A percentile compares a stretch with the other conserved stretches of the same genome.
Evolutionary conservation across 2,113 vertebrate genomes (phyloP).

Genomic region (Tachycineta bicolor): DNA sequence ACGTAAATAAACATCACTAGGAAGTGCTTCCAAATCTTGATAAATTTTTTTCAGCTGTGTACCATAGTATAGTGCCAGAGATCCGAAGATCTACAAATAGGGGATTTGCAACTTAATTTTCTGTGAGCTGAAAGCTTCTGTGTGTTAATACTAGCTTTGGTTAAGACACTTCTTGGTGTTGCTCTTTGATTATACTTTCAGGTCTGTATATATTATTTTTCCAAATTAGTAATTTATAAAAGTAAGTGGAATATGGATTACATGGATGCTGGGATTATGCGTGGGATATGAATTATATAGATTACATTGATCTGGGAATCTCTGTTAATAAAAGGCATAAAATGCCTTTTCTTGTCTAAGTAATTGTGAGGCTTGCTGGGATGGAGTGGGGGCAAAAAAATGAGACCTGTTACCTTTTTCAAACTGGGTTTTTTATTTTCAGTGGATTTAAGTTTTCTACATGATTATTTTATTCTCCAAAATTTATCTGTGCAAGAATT

Average conservation of each 20-base stretch:
- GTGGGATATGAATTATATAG: neutral
- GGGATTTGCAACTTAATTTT: neutral
- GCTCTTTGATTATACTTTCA: neutral
- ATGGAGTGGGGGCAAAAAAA: fast-evolving
- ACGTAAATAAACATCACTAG: neutral
- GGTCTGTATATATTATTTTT: neutral
- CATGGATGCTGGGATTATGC: neutral
- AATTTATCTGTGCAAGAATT: neutral
- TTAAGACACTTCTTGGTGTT: neutral
- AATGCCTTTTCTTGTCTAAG: neutral
- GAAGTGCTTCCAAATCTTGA: neutral
- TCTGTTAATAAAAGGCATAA: neutral
- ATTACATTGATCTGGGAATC: neutral
- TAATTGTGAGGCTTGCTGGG: neutral
- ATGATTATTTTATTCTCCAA: neutral
- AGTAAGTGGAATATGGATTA: neutral
- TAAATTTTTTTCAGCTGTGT: neutral
- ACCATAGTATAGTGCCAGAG: neutral
- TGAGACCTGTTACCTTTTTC: neutral
- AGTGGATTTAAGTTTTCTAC: neutral
- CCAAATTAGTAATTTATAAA: neutral
- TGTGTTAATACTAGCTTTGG: neutral
- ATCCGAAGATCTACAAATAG: neutral
- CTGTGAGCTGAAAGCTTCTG: neutral
- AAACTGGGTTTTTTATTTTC: neutral